These are phyloP conservation scores for Acromyrmex echinatior DNA, from an alignment of 1,140 invertebrate species.

Conservation along the genomic window DNA sequence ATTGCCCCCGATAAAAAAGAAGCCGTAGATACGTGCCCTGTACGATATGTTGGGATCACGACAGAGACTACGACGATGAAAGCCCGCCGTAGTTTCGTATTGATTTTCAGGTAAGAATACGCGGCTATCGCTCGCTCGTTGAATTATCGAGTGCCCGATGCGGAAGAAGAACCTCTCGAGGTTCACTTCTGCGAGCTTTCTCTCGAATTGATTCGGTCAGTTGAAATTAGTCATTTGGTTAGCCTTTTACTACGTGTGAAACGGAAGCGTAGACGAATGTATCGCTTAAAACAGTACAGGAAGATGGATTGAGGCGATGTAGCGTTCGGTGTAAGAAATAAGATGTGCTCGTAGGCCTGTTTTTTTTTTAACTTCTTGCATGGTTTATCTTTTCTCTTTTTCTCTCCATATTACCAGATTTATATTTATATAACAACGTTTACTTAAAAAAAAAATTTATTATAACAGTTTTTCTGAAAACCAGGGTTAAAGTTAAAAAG, in stretches of 20 bases:
- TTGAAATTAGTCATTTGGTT: slow-evolving; percentile 25
- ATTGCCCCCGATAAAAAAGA: slow-evolving; percentile 42
- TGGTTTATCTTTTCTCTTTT: too few relatives aligned
- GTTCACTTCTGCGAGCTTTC: slow-evolving; percentile 1
- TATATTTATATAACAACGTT: too few relatives aligned
- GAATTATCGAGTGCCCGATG: slow-evolving; percentile 55
- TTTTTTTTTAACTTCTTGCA: too few relatives aligned
- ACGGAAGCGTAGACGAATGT: slow-evolving; percentile 32
- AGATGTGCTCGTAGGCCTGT: too few relatives aligned
- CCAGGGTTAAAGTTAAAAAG: too few relatives aligned
- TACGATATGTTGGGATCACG: neutral
- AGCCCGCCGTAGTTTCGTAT: slow-evolving; percentile 37
- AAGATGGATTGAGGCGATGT: neutral
- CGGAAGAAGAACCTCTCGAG: slow-evolving; percentile 30
- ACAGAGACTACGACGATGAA: neutral
- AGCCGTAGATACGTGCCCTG: slow-evolving; percentile 30
- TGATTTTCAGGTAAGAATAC: slow-evolving; percentile 61
- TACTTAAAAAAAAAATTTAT: too few relatives aligned
- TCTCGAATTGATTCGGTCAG: neutral
- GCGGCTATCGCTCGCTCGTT: slow-evolving; percentile 42
- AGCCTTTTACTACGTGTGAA: neutral
- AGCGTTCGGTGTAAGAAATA: too few relatives aligned
- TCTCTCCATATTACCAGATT: too few relatives aligned
- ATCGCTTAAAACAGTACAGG: neutral
- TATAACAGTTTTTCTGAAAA: too few relatives aligned